Percentiles rank a stretch among this genome's conserved stretches.
These are phyloP conservation scores for Penaeus monodon DNA, from an alignment of 2,888 invertebrate species.

Conservation along the genomic window DNA sequence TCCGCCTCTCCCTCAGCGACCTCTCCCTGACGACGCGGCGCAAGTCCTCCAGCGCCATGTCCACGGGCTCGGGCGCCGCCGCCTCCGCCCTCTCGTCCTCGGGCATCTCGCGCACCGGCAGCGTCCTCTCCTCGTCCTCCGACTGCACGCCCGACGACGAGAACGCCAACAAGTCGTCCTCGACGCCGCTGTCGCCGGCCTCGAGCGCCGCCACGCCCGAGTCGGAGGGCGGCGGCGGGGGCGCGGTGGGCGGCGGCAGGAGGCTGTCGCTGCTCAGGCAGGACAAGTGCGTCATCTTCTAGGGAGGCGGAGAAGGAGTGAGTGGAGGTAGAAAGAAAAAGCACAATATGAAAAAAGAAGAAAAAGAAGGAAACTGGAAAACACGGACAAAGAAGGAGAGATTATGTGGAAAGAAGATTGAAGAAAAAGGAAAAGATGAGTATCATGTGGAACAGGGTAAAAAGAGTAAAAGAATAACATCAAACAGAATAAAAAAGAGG, in stretches of 20 bases:
- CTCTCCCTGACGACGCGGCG: constrained; percentile 41
- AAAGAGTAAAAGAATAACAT: too few relatives aligned
- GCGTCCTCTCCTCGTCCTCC: constrained; percentile 4
- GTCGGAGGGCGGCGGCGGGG: neutral
- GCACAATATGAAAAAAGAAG: neutral
- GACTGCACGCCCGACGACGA: constrained; percentile 37
- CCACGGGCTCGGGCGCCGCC: constrained; percentile 29
- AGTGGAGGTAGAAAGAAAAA: neutral
- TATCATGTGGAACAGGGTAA: too few relatives aligned
- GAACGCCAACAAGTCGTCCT: neutral
- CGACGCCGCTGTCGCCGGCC: neutral
- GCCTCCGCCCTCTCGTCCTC: constrained; percentile 34
- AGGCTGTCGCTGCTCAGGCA: neutral
- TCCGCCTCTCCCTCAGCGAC: constrained; percentile 42
- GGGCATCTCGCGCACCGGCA: constrained; percentile 21
- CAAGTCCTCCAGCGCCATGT: constrained; percentile 46
- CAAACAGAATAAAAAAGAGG: too few relatives aligned
- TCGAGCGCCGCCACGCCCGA: neutral
- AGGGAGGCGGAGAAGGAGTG: neutral
- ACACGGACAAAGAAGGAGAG: neutral
- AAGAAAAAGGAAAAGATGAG: neutral
- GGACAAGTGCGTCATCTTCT: constrained; percentile 32
- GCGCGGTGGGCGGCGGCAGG: neutral
- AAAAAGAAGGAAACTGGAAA: neutral
- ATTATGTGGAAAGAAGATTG: neutral